Evolutionary conservation across 92 coral and sea anemone genomes (phyloP).

Genomic region (Ricordea florida): DNA sequence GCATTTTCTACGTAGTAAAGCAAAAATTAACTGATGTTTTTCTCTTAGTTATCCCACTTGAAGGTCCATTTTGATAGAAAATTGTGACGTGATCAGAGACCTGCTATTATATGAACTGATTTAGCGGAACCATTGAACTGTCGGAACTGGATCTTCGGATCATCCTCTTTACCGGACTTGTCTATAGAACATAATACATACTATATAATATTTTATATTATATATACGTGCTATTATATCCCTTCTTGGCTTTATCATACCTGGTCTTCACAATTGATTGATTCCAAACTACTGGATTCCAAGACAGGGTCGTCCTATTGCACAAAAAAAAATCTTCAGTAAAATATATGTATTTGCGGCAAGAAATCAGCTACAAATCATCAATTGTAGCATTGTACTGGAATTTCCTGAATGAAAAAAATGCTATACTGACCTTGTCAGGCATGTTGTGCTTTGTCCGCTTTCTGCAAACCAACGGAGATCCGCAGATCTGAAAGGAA

Average conservation of each 20-base stretch:
- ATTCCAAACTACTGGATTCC: constrained; percentile 4
- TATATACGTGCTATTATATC: not conserved
- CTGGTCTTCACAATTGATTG: constrained; percentile 4
- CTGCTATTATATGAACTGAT: not conserved
- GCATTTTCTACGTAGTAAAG: no score
- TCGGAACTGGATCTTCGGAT: no score
- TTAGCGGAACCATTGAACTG: no score
- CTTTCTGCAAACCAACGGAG: not conserved
- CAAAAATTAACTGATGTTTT: no score
- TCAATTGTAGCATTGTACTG: not conserved
- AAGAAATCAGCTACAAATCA: not conserved
- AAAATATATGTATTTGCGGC: constrained; percentile 1
- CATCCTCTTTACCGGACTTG: no score
- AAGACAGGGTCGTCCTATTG: constrained; percentile 3
- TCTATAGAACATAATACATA: not conserved
- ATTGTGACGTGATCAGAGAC: not conserved
- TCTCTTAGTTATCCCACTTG: no score
- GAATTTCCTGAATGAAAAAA: not conserved
- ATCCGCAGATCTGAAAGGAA: not conserved
- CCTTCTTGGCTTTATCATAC: not conserved
- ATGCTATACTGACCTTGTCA: constrained; percentile 6
- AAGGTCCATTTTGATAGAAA: no score
- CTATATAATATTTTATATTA: no score
- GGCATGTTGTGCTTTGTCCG: not conserved
- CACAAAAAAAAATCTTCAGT: not conserved